A percentile compares a stretch with the other conserved stretches of the same genome.
Evolutionary conservation across 1,140 invertebrate genomes (phyloP).

Genomic region (Oscheius sp.): DNA sequence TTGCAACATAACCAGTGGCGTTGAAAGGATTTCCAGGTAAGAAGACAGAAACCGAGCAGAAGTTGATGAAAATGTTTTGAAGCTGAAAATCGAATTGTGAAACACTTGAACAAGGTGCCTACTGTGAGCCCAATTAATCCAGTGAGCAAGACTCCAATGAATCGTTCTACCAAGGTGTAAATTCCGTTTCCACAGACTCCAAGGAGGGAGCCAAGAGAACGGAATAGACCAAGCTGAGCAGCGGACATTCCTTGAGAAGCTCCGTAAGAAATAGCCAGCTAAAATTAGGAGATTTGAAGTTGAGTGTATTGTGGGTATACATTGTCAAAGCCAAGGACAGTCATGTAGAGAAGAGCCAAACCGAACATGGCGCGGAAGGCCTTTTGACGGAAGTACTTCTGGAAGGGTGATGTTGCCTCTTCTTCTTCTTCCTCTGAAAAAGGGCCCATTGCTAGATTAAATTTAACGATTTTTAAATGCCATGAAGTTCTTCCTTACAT

Average conservation of each 20-base stretch:
- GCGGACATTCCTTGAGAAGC: constrained; percentile 40
- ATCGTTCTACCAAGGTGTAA: constrained; percentile 28
- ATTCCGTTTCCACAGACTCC: constrained; percentile 35
- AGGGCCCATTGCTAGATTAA: background rate
- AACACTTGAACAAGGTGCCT: constrained; percentile 22
- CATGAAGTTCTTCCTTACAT: background rate
- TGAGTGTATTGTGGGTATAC: constrained; percentile 34
- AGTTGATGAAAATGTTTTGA: constrained; percentile 50
- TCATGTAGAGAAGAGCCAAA: constrained; percentile 50
- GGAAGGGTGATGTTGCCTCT: background rate
- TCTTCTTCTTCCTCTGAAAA: background rate
- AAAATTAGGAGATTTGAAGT: background rate
- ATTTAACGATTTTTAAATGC: background rate
- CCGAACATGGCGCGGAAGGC: constrained; percentile 46
- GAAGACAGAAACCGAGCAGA: constrained; percentile 66
- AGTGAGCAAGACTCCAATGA: constrained; percentile 39
- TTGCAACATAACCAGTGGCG: constrained; percentile 41
- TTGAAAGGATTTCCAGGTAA: constrained; percentile 67
- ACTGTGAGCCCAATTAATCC: constrained; percentile 46
- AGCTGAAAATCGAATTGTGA: constrained; percentile 38
- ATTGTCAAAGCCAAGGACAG: constrained; percentile 54
- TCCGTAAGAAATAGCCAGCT: constrained; percentile 45
- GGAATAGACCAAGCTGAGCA: constrained; percentile 38
- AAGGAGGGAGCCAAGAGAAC: constrained; percentile 32
- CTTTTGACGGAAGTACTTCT: constrained; percentile 36